phyloP scores from a whole-genome alignment of 2,113 vertebrate species.

The Ramphastos sulfuratus region DNA sequence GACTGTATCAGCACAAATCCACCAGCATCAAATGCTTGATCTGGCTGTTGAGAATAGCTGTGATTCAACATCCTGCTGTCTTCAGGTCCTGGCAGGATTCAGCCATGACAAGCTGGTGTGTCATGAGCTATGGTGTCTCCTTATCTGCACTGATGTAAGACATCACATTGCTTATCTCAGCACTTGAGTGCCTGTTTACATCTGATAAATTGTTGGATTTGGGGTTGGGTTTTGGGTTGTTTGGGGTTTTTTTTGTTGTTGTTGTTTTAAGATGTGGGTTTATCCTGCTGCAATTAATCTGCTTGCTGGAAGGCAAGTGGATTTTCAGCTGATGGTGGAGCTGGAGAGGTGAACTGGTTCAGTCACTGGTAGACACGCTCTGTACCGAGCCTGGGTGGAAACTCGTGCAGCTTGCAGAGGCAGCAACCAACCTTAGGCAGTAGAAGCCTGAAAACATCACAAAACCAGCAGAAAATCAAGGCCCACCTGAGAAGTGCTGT shows the following conservation, averaged over 20 bases:
- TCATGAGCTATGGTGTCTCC: not conserved
- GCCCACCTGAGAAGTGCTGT: not conserved
- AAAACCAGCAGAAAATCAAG: not conserved
- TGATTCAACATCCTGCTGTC: not conserved
- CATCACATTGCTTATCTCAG: not conserved
- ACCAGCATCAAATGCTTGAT: not conserved
- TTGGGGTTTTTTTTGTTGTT: too few relatives aligned
- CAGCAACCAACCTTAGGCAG: fast-evolving
- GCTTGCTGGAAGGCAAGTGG: not conserved
- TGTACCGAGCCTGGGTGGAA: not conserved
- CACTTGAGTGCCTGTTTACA: not conserved
- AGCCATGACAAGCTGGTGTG: not conserved
- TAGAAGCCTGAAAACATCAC: not conserved
- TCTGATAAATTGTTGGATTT: not conserved
- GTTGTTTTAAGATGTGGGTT: not conserved
- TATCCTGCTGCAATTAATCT: not conserved
- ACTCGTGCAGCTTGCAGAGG: not conserved
- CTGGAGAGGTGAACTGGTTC: not conserved
- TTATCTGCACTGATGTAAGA: not conserved
- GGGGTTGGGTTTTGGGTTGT: too few relatives aligned
- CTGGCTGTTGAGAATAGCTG: not conserved
- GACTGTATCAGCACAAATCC: not conserved
- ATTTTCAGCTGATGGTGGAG: not conserved
- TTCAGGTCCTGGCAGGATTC: conserved; percentile 3
- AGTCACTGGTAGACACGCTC: not conserved